A percentile compares a stretch with the other conserved stretches of the same genome.
Conservation (phyloP, 2,113 vertebrate species). For the Microtus ochrogaster region DNA sequence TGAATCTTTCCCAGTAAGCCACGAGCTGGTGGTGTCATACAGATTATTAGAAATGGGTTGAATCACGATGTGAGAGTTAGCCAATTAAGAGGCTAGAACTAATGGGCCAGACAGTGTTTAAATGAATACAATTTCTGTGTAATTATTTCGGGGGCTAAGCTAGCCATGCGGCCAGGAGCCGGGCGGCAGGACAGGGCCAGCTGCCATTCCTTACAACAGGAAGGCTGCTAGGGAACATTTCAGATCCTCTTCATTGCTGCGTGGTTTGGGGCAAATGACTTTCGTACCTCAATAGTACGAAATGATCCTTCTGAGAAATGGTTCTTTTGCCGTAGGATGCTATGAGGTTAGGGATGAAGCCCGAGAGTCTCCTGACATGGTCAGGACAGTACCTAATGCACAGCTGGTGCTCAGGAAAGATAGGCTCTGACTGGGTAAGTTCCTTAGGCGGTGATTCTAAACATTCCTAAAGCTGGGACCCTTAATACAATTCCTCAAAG, state of each 20-base stretch:
- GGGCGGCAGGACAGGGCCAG: rapidly evolving
- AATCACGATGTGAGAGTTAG: too few relatives aligned
- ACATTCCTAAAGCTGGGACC: background rate
- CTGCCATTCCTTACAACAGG: too few relatives aligned
- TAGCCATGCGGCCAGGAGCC: too few relatives aligned
- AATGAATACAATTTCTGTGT: too few relatives aligned
- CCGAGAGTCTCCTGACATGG: too few relatives aligned
- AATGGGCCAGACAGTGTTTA: too few relatives aligned
- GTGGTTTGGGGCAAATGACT: background rate
- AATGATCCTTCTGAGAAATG: background rate
- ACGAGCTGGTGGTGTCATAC: too few relatives aligned
- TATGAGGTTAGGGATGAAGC: background rate
- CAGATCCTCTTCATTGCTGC: background rate
- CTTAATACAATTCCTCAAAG: background rate
- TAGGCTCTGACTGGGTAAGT: background rate
- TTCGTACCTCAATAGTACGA: background rate
- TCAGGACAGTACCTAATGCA: background rate
- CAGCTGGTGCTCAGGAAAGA: background rate
- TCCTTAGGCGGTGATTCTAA: background rate
- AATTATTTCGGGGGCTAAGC: too few relatives aligned
- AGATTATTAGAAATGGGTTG: too few relatives aligned
- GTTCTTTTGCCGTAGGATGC: background rate
- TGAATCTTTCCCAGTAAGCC: too few relatives aligned
- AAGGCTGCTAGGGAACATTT: background rate
- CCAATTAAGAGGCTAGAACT: too few relatives aligned